Evolutionary conservation across 2,113 vertebrate species (phyloP), one percentile per base, ranked within the genome.

Genomic region (Barnardius zonarius): DNA sequence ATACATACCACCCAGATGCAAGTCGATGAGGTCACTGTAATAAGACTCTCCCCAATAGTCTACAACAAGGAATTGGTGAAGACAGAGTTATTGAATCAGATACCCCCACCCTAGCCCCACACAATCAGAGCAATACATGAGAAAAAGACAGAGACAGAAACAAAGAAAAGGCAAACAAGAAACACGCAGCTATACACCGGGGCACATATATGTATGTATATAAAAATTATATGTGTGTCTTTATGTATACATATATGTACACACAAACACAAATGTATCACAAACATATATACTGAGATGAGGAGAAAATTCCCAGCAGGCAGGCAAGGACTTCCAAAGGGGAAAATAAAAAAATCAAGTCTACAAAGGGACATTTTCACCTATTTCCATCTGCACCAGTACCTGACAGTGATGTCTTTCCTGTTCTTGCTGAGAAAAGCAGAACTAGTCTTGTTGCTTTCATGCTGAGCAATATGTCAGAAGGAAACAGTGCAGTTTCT

Each of bases 11-110:
- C 99, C 99, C 98, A 99, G 99, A 97, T 99, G 99, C 99, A 99
- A 99, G 99, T 99, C 99, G 99, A 99, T 99, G 99, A 99, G 98
- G 98, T 99, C 99, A 99, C 98, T 99, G 99, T 99, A 99, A 99
- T 99, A 99, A 99, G 99, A 99, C 98, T 99, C 99, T 99, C 99
- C 99, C 99, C 99, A 99, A 99, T 99, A 99, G 99, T 99, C 99
- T 99, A 99, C 98, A 99, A 99, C 96, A 99, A 99, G 99, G 99
- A 99, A 99, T 99, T 94, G 96, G 99, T 99, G 99, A 98, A 98
- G 98, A 99, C 98, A 99, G 97, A 98, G 98, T 99, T 99, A 99
- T 97, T 99, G 97, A 95, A 93, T 80, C 97, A 95, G 67, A 85
- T 33, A 94, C 88, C 94, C 86, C 94, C 86, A 76, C 88, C 89